Conservation (phyloP, 64 coral and sea anemone genomes). For the Hydrozoanthus tunicans region DNA sequence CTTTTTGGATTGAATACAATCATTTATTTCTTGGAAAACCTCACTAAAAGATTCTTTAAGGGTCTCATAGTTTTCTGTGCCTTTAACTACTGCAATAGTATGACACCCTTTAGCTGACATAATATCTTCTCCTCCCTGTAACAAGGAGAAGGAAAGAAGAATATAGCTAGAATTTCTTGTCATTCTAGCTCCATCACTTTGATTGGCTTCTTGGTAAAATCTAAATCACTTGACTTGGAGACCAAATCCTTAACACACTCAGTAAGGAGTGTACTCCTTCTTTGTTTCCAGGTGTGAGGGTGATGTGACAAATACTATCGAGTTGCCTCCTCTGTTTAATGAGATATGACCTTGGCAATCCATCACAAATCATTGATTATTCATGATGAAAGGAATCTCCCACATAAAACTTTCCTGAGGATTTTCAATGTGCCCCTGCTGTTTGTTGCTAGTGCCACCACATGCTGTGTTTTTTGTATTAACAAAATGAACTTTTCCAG, state of each 20-base stretch:
- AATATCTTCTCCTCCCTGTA: constrained; percentile 55
- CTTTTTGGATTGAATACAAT: constrained; percentile 37
- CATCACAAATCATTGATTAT: constrained; percentile 19
- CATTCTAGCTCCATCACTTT: constrained; percentile 79
- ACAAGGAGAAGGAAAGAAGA: constrained; percentile 64
- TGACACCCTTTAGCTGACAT: constrained; percentile 77
- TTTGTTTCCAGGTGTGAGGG: constrained; percentile 27
- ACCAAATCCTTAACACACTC: constrained; percentile 38
- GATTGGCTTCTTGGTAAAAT: constrained; percentile 48
- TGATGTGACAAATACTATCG: constrained; percentile 16
- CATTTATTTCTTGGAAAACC: constrained; percentile 27
- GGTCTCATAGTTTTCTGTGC: constrained; percentile 58
- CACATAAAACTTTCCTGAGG: constrained; percentile 25
- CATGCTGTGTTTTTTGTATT: constrained; percentile 10
- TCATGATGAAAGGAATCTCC: constrained; percentile 26
- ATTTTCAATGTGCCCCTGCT: neutral
- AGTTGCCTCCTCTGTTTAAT: constrained; percentile 36
- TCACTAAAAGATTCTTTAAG: constrained; percentile 65
- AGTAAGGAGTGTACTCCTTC: constrained; percentile 17
- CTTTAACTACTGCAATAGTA: constrained; percentile 62
- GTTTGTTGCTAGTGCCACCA: constrained; percentile 8
- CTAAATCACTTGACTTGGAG: constrained; percentile 40
- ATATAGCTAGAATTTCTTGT: constrained; percentile 79
- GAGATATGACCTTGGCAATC: constrained; percentile 17
- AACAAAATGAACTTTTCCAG: constrained; percentile 42